Percentiles rank a stretch among this genome's conserved stretches.
Evolutionary conservation across 2,888 invertebrate genomes (phyloP).

Genomic region (Chloroclysta siterata): DNA sequence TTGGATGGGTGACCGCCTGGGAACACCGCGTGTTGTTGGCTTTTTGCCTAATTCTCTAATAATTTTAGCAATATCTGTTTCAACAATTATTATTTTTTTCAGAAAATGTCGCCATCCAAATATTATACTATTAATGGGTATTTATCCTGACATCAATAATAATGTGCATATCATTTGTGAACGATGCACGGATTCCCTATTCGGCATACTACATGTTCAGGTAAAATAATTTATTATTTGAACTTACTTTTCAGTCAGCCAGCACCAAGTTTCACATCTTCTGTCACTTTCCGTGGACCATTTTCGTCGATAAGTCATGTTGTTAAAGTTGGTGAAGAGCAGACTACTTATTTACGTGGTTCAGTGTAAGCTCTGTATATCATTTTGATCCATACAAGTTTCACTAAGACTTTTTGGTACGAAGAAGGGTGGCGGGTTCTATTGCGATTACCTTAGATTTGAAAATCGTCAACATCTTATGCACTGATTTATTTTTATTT

Average conservation of each 20-base stretch:
- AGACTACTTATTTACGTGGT: background rate
- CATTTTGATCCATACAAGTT: too few relatives aligned
- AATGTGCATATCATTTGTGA: constrained; percentile 78
- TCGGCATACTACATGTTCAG: constrained; percentile 73
- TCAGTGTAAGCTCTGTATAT: background rate
- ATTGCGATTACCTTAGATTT: too few relatives aligned
- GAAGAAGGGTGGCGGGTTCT: too few relatives aligned
- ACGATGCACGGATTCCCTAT: constrained; percentile 73
- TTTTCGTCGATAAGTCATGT: too few relatives aligned
- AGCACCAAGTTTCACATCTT: too few relatives aligned
- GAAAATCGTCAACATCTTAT: background rate
- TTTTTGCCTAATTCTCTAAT: constrained; percentile 48
- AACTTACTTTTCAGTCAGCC: background rate
- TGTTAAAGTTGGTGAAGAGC: too few relatives aligned
- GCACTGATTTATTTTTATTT: background rate
- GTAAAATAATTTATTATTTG: constrained; percentile 46
- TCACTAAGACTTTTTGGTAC: too few relatives aligned
- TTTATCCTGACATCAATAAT: constrained; percentile 69
- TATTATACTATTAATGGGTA: constrained; percentile 80
- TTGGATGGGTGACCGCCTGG: constrained; percentile 81
- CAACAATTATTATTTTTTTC: constrained; percentile 41
- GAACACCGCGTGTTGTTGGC: constrained; percentile 74
- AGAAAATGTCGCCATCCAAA: constrained; percentile 83
- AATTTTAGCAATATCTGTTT: background rate
- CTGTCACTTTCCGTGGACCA: too few relatives aligned